phyloP scores from a whole-genome alignment of 2,113 vertebrate species.

The Scopus umbretta region DNA sequence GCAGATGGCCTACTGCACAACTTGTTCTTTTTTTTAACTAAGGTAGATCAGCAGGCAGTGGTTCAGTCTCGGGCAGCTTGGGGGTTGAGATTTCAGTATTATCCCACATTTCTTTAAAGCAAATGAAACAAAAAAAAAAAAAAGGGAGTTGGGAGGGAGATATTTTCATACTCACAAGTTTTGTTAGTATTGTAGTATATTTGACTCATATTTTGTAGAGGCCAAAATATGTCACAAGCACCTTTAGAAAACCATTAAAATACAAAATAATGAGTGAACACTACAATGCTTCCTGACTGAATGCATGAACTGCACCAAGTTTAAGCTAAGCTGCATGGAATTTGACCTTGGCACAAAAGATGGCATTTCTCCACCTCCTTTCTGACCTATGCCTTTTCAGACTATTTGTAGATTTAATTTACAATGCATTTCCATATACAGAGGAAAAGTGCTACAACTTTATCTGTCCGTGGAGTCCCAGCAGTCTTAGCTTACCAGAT shows the following conservation, averaged over 20 bases:
- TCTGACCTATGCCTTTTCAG: constrained; percentile 16
- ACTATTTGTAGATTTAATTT: constrained; percentile 9
- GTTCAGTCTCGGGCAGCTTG: neutral
- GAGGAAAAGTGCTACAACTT: constrained; percentile 1
- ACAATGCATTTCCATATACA: constrained; percentile 11
- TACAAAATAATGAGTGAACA: neutral
- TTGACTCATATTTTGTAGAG: neutral
- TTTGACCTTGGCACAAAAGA: constrained; percentile 41
- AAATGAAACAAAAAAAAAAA: neutral
- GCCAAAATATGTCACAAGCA: neutral
- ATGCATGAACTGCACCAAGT: neutral
- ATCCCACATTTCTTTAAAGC: neutral
- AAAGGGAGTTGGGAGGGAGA: neutral
- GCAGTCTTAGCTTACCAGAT: constrained; percentile 50
- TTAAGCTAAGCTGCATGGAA: neutral
- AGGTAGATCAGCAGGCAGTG: neutral
- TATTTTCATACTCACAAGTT: neutral
- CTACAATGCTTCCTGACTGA: neutral
- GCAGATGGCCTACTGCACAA: constrained; percentile 28
- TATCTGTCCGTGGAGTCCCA: constrained; percentile 17
- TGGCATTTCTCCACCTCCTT: neutral
- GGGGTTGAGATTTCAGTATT: neutral
- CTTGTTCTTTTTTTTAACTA: neutral
- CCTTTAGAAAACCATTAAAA: neutral
- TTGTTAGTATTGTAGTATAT: neutral